phyloP scores from a whole-genome alignment of 2,888 invertebrate genomes.

The Coleophora deauratella region DNA sequence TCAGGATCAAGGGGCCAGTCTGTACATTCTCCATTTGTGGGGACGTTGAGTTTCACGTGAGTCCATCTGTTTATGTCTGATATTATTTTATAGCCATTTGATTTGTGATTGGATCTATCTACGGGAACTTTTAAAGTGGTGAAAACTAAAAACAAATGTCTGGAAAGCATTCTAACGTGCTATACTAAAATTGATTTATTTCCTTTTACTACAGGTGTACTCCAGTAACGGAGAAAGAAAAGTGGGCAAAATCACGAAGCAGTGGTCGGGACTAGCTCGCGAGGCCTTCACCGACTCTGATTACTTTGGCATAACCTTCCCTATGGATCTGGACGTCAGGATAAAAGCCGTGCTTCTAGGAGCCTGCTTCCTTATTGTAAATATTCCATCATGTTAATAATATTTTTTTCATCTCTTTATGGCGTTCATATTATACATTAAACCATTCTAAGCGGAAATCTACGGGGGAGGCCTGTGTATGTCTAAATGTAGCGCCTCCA shows the following conservation, averaged over 20 bases:
- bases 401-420: no score
- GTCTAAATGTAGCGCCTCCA: no score
- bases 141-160: no score
- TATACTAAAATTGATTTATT: no score
- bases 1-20: constrained; percentile 86
- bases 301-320: constrained; percentile 93
- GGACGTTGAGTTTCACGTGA: constrained; percentile 87
- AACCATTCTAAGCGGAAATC: no score
- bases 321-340: constrained; percentile 89
- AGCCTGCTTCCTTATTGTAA: constrained; percentile 87
- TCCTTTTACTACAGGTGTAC: constrained; percentile 79
- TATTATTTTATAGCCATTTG: no score
- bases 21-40: constrained; percentile 87
- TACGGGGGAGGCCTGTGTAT: no score
- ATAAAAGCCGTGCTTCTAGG: constrained; percentile 87
- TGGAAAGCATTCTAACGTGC: no score
- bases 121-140: no score
- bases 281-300: constrained; percentile 91
- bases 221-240: constrained; percentile 83
- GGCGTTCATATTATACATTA: no score
- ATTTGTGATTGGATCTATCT: no score
- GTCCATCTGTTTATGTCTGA: constrained; percentile 20
- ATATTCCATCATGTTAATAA: constrained; percentile 49
- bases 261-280: constrained; percentile 88
- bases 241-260: constrained; percentile 91